phyloP scores from a whole-genome alignment of 2,797 vertebrate species.

The Prionace glauca region DNA sequence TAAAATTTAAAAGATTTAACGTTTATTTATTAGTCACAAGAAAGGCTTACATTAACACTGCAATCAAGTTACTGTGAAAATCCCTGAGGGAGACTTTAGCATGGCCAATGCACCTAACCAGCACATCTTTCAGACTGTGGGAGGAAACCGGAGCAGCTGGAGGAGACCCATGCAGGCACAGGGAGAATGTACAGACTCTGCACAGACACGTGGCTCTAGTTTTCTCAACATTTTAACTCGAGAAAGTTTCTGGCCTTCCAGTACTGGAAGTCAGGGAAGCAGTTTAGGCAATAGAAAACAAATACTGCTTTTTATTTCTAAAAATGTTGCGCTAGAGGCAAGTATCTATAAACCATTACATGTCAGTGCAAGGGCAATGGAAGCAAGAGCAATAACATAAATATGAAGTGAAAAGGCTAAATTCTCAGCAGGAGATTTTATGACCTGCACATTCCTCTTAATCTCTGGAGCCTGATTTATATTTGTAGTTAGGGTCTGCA shows the following conservation, averaged over 20 bases:
- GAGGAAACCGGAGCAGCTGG: no score
- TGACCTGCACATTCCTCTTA: neutral
- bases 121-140: no score
- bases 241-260: neutral
- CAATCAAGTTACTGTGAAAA: no score
- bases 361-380: neutral
- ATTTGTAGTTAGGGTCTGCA: neutral
- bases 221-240: neutral
- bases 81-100: no score
- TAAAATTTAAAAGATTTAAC: no score
- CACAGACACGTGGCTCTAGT: neutral
- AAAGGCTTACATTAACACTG: no score
- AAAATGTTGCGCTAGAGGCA: neutral
- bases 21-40: no score
- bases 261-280: neutral
- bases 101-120: no score
- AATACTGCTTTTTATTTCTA: neutral
- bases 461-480: neutral
- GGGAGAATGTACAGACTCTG: no score
- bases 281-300: neutral
- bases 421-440: neutral
- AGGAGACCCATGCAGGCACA: no score
- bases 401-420: neutral
- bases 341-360: slow-evolving; percentile 14
- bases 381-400: neutral